Conservation (phyloP, 1,140 invertebrate genomes). For the Microplitis demolitor region DNA sequence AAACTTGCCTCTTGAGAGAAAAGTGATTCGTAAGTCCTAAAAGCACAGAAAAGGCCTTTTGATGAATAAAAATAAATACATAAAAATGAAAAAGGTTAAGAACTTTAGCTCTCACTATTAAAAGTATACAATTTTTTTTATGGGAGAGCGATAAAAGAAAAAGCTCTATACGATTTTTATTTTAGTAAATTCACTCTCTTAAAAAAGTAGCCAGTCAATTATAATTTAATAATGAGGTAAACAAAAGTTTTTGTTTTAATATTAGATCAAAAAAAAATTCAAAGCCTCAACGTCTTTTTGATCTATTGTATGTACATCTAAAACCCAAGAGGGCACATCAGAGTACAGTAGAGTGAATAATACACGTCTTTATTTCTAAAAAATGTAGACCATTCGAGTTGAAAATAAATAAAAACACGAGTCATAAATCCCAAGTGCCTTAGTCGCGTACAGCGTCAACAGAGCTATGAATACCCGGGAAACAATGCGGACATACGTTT, state of each 20-base stretch:
- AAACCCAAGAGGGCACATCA: background rate
- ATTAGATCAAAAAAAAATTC: too few species aligned
- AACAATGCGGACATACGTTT: conserved; percentile 21
- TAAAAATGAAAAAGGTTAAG: background rate
- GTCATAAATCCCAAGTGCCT: conserved; percentile 18
- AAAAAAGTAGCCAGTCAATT: too few species aligned
- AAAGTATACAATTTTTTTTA: too few species aligned
- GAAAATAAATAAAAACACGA: conserved; percentile 19
- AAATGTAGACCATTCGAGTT: conserved; percentile 7
- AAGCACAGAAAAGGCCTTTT: conserved; percentile 19
- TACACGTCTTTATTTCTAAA: background rate
- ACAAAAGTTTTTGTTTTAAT: too few species aligned
- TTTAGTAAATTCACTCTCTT: too few species aligned
- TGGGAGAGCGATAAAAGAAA: background rate
- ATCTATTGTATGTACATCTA: background rate
- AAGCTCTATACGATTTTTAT: too few species aligned
- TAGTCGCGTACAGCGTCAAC: background rate
- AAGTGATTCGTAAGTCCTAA: conserved; percentile 26
- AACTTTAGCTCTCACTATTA: too few species aligned
- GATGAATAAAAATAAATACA: background rate
- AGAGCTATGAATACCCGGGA: background rate
- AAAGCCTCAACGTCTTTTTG: too few species aligned
- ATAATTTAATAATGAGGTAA: too few species aligned
- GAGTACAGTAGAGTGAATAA: background rate
- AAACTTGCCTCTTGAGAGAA: conserved; percentile 27